A percentile compares a stretch with the other conserved stretches of the same genome.
Conservation (phyloP, 2,113 vertebrate species). For the Phoxinus phoxinus region DNA sequence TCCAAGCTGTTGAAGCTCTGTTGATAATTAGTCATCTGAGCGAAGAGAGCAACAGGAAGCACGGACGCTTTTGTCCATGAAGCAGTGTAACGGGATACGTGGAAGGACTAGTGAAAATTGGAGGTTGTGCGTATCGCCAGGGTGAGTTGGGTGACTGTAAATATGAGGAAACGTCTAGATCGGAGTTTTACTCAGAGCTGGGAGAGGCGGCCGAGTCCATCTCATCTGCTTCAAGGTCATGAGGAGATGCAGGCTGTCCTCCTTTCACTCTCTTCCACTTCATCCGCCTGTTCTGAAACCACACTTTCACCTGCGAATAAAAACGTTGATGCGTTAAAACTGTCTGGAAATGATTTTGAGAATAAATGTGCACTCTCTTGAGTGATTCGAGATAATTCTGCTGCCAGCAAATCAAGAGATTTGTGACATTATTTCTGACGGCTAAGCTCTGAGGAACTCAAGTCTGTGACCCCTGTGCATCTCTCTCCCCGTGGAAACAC, state of each 20-base stretch:
- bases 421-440: slow-evolving; percentile 52
- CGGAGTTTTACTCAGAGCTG: slow-evolving; percentile 82
- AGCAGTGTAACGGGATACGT: slow-evolving; percentile 41
- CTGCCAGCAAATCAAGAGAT: slow-evolving; percentile 14
- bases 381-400: slow-evolving; percentile 33
- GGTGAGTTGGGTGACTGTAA: slow-evolving; percentile 18
- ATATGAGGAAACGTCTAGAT: slow-evolving; percentile 20
- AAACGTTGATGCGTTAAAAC: slow-evolving; percentile 4
- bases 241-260: slow-evolving; percentile 86
- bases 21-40: slow-evolving; percentile 36
- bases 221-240: slow-evolving; percentile 85
- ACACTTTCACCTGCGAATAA: slow-evolving; percentile 90
- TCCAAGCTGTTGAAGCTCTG: slow-evolving; percentile 39
- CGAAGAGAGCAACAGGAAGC: slow-evolving; percentile 33
- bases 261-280: slow-evolving; percentile 98
- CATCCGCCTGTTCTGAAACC: slow-evolving; percentile 99
- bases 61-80: slow-evolving; percentile 20
- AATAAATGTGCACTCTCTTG: slow-evolving; percentile 8
- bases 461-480: slow-evolving; percentile 57
- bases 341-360: slow-evolving; percentile 10
- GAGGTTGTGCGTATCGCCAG: not conserved
- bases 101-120: slow-evolving; percentile 38
- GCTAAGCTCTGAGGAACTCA: slow-evolving; percentile 25
- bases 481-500: slow-evolving; percentile 58
- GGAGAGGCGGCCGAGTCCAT: slow-evolving; percentile 90